Percentiles rank a stretch among this genome's conserved stretches.
Evolutionary conservation across 23 tunicate genomes (phyloP).

Genomic region (Oikopleura vanhoeffeni): DNA sequence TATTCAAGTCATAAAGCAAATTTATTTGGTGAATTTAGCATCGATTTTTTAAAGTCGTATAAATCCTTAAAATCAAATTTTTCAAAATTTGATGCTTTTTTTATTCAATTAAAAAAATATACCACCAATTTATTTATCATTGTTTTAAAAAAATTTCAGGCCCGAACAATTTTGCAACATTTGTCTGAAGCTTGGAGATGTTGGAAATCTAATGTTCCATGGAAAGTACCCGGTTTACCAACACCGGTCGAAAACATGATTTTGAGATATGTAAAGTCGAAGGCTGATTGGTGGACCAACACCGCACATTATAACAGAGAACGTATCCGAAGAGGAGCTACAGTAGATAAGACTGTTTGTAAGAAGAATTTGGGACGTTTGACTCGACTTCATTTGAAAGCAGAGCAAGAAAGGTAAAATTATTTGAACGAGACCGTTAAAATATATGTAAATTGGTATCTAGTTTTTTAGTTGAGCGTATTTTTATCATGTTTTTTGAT

Average conservation of each 20-base stretch:
- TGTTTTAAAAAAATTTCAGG: no score
- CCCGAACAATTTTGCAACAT: conserved; percentile 84
- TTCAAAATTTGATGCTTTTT: no score
- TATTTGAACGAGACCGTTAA: conserved; percentile 52
- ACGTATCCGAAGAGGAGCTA: conserved; percentile 89
- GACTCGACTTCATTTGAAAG: conserved; percentile 71
- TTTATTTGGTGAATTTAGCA: no score
- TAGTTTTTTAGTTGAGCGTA: neutral
- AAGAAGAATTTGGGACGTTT: conserved; percentile 85
- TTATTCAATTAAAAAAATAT: no score
- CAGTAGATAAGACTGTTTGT: conserved; percentile 95
- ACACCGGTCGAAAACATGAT: conserved; percentile 95
- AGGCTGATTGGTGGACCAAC: conserved; percentile 99
- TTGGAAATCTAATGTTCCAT: conserved; percentile 96
- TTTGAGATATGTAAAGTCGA: conserved; percentile 82
- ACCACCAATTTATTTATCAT: no score
- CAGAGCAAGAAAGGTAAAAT: conserved; percentile 89
- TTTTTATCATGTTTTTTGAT: neutral
- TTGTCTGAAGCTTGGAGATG: conserved; percentile 97
- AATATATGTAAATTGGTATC: neutral
- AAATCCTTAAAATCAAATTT: no score
- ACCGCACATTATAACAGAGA: conserved; percentile 96
- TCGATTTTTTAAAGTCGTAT: no score
- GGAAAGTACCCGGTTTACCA: conserved; percentile 98
- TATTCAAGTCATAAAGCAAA: no score